phyloP scores from a whole-genome alignment of 2,888 invertebrate species.

The Selenia dentaria region DNA sequence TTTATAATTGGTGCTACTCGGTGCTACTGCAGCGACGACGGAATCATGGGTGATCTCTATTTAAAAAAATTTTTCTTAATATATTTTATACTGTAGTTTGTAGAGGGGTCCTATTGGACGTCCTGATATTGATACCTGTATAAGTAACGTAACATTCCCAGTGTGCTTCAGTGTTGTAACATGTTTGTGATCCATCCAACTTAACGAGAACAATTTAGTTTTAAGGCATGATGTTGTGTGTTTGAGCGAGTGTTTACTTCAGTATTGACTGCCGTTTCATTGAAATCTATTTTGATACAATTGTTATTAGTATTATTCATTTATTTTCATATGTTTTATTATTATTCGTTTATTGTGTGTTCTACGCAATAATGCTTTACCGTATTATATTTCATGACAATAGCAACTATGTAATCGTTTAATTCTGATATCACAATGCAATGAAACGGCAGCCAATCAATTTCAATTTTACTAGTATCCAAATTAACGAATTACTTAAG shows the following conservation, averaged over 20 bases:
- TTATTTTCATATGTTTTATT: too few relatives aligned
- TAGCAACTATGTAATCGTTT: not conserved
- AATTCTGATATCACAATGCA: conserved; percentile 2
- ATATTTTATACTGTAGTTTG: conserved; percentile 68
- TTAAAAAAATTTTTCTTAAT: conserved; percentile 73
- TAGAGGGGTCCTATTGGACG: conserved; percentile 44
- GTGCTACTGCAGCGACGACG: conserved; percentile 69
- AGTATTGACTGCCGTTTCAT: conserved; percentile 55
- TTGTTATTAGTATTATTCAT: too few relatives aligned
- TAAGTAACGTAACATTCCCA: conserved; percentile 80
- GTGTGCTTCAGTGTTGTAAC: conserved; percentile 80
- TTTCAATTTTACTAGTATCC: conserved; percentile 63
- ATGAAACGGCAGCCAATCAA: conserved; percentile 56
- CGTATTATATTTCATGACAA: too few relatives aligned
- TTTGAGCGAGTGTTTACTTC: conserved; percentile 56
- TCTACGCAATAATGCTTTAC: too few relatives aligned
- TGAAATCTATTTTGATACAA: conserved; percentile 1
- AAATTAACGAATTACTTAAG: conserved; percentile 36
- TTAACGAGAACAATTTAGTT: conserved; percentile 64
- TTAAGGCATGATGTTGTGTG: conserved; percentile 79
- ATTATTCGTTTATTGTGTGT: too few relatives aligned
- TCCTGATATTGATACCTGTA: conserved; percentile 81
- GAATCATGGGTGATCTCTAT: conserved; percentile 77
- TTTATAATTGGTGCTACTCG: conserved; percentile 62
- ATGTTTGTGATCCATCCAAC: conserved; percentile 82